Conservation (phyloP, 2,797 vertebrate genomes). For the Aphelocoma californica region DNA sequence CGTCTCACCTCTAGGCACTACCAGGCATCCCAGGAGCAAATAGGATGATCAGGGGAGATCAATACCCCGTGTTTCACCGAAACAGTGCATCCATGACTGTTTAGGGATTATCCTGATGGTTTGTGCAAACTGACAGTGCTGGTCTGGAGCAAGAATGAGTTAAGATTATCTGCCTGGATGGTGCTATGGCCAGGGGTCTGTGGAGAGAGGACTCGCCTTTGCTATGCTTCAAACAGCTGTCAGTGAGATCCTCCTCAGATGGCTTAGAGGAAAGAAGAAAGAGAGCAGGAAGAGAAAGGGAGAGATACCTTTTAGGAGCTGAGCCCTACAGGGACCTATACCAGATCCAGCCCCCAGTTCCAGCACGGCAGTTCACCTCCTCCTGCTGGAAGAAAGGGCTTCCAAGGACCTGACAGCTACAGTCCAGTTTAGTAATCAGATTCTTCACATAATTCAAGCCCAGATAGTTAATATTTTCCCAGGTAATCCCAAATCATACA, state of each 20-base stretch:
- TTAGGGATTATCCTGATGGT: not conserved
- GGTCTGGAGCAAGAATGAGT: not conserved
- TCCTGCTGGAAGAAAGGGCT: not conserved
- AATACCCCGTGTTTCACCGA: rapidly evolving
- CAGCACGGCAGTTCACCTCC: not conserved
- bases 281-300: not conserved
- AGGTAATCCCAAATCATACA: not conserved
- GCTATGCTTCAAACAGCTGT: not conserved
- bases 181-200: not conserved
- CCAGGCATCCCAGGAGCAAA: not conserved
- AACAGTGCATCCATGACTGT: not conserved
- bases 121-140: not conserved
- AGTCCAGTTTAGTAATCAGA: not conserved
- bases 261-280: not conserved
- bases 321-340: not conserved
- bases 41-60: not conserved
- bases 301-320: not conserved
- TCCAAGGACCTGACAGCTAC: not conserved
- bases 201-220: not conserved
- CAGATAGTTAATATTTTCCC: not conserved
- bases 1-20: not conserved
- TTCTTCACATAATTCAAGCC: not conserved
- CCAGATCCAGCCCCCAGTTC: not conserved
- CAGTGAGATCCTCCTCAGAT: not conserved
- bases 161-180: not conserved